A percentile compares a stretch with the other conserved stretches of the same genome.
Evolutionary conservation across 2,888 invertebrate genomes (phyloP).

Genomic region (Drepana falcataria): DNA sequence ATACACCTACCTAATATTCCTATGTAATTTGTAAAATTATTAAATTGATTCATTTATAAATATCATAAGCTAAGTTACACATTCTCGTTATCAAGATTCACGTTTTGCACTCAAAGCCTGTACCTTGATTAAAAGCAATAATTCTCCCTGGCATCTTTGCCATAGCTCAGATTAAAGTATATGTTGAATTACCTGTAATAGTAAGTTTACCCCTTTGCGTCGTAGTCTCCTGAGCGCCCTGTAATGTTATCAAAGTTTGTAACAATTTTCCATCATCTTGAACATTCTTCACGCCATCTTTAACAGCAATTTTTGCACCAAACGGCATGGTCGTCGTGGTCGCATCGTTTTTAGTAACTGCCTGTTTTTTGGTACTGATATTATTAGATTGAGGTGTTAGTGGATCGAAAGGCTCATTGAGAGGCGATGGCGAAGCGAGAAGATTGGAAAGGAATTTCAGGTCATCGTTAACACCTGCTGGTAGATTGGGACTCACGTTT

Average conservation of each 20-base stretch:
- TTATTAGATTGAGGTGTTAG: constrained; percentile 45
- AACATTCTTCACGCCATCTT: constrained; percentile 55
- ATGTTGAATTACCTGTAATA: constrained; percentile 50
- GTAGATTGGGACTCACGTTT: constrained; percentile 51
- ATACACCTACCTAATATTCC: too few species aligned
- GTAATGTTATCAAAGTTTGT: constrained; percentile 71
- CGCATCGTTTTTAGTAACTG: constrained; percentile 31
- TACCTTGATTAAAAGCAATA: too few species aligned
- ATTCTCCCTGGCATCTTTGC: background rate
- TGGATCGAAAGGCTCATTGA: constrained; percentile 56
- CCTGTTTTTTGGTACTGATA: constrained; percentile 21
- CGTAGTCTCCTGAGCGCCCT: constrained; percentile 65
- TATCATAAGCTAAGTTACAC: too few species aligned
- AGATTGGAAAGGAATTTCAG: constrained; percentile 56
- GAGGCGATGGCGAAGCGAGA: constrained; percentile 56
- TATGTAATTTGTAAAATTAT: too few species aligned
- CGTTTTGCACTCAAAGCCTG: too few species aligned
- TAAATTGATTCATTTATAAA: too few species aligned
- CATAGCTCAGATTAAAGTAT: background rate
- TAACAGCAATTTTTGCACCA: constrained; percentile 61
- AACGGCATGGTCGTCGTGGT: constrained; percentile 46
- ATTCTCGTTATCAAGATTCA: too few species aligned
- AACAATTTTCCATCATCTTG: constrained; percentile 67
- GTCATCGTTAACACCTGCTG: constrained; percentile 38
- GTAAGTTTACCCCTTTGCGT: constrained; percentile 60